Evolutionary conservation across 1,140 invertebrate genomes (phyloP).

Genomic region (Eriosoma lanigerum): DNA sequence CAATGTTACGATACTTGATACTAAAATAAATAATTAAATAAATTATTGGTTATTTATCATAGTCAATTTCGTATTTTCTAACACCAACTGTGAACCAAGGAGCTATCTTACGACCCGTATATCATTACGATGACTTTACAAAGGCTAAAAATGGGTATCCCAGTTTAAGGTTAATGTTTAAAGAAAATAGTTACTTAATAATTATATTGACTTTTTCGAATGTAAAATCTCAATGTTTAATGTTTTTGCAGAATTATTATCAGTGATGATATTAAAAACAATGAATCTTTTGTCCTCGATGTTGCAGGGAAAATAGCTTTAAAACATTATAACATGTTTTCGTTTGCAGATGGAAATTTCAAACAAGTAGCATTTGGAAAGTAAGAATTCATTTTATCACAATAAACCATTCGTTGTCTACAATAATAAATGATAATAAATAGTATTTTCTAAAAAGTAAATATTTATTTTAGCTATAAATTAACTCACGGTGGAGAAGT

Average conservation of each 20-base stretch:
- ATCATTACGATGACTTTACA: constrained; percentile 11
- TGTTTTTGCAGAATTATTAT: not conserved
- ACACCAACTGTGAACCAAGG: not conserved
- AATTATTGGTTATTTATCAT: not conserved
- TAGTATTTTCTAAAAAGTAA: no score
- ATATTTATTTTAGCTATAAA: not conserved
- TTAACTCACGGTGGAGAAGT: not conserved
- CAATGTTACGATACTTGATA: no score
- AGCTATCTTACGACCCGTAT: not conserved
- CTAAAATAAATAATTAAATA: no score
- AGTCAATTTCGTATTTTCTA: constrained; percentile 20
- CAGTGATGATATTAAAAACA: not conserved
- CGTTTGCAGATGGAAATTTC: not conserved
- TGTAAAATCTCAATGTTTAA: not conserved
- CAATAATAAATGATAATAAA: no score
- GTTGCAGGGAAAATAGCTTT: not conserved
- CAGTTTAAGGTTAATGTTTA: not conserved
- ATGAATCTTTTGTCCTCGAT: not conserved
- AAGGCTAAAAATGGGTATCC: constrained; percentile 42
- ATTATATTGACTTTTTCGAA: not conserved
- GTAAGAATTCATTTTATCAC: not conserved
- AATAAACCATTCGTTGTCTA: no score
- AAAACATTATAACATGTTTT: not conserved
- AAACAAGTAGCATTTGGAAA: not conserved
- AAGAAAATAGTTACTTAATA: no score